Conservation (phyloP, 2,113 vertebrate species). For the Periophthalmodon schlosseri region DNA sequence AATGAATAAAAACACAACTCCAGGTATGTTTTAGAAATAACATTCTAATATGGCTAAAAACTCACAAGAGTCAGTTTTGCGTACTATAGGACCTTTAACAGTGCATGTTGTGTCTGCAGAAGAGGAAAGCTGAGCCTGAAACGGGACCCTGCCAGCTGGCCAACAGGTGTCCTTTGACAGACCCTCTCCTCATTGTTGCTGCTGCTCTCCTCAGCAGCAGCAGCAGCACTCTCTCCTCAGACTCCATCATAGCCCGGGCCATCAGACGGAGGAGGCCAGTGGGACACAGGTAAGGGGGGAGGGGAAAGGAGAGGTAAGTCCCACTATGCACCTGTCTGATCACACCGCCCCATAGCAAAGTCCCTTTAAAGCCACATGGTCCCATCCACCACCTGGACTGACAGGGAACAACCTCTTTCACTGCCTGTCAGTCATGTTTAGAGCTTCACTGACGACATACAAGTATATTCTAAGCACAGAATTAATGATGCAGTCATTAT, state of each 20-base stretch:
- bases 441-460: background rate
- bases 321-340: slow-evolving; percentile 66
- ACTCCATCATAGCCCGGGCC: slow-evolving; percentile 38
- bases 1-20: no score
- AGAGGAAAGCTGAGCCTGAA: slow-evolving; percentile 72
- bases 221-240: slow-evolving; percentile 46
- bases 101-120: slow-evolving; percentile 27
- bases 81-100: slow-evolving; percentile 3
- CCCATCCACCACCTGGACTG: slow-evolving; percentile 63
- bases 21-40: no score
- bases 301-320: slow-evolving; percentile 11
- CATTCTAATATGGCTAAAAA: no score
- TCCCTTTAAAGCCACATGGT: slow-evolving; percentile 36
- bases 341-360: slow-evolving; percentile 53
- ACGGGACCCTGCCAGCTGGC: slow-evolving; percentile 78
- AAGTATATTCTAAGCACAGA: background rate
- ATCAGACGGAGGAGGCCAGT: slow-evolving; percentile 51
- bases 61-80: no score
- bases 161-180: slow-evolving; percentile 80
- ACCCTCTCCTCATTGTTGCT: slow-evolving; percentile 74
- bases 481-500: background rate
- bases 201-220: background rate
- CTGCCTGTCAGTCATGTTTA: background rate
- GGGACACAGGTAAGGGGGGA: slow-evolving; percentile 7
- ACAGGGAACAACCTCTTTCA: slow-evolving; percentile 7